Evolutionary conservation across 2,888 invertebrate genomes (phyloP).

Genomic region (Crepidodera aurea): DNA sequence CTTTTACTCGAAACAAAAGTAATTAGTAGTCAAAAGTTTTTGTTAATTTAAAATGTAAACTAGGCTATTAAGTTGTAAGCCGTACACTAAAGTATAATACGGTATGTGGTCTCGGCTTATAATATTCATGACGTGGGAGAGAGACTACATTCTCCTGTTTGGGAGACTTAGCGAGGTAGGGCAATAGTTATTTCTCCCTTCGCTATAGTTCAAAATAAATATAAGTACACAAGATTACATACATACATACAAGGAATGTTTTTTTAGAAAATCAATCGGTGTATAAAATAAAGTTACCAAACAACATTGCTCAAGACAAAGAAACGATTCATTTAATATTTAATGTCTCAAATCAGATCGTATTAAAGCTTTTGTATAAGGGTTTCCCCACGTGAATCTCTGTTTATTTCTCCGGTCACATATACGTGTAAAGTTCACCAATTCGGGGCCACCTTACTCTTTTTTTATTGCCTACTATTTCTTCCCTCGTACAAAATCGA

Average conservation of each 20-base stretch:
- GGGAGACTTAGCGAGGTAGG: constrained; percentile 10
- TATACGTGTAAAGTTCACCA: constrained; percentile 44
- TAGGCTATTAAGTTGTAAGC: constrained; percentile 46
- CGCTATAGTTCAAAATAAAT: not conserved
- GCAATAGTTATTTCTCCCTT: not conserved
- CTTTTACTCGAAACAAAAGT: constrained; percentile 13
- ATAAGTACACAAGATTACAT: not conserved
- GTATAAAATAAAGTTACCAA: no score
- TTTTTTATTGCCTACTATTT: constrained; percentile 35
- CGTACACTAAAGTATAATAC: constrained; percentile 43
- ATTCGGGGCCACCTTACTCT: constrained; percentile 33
- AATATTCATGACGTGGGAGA: constrained; percentile 47
- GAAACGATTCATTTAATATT: constrained; percentile 4
- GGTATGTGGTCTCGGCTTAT: constrained; percentile 43
- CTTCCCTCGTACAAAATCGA: constrained; percentile 34
- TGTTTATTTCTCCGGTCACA: constrained; percentile 44
- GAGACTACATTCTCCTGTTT: constrained; percentile 13
- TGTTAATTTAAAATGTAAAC: constrained; percentile 48
- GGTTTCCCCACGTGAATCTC: constrained; percentile 26
- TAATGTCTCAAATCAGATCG: constrained; percentile 2
- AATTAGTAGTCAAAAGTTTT: constrained; percentile 40
- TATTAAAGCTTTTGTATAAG: not conserved
- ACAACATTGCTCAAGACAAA: not conserved
- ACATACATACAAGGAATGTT: no score
- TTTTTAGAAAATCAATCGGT: no score